Base-by-base conservation (phyloP, 53 echinoderm and acorn worm genomes). In the Patiria pectinifera region DNA sequence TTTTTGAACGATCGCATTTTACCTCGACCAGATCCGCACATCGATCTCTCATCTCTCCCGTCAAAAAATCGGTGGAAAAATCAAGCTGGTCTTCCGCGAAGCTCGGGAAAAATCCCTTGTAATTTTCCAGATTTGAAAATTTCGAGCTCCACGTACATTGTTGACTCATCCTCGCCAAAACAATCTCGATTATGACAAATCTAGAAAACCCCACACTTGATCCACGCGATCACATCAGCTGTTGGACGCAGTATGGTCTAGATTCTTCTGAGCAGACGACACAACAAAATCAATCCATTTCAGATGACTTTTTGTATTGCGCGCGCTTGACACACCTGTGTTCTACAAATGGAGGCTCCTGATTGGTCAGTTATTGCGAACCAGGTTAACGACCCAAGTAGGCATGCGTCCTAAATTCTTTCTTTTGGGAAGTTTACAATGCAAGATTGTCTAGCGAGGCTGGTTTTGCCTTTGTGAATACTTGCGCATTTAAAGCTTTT, bases 81-180 rank as follows among this genome's bases (percentile, higher is more conserved):
- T 81, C 90, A 6, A 90, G 46, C 81, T 80, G 90, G 46, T 81
- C 81, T 18, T 90, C 82, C 81, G 66, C 81, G 59, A 45, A 90
- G 79, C 90, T 90, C 63, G 90, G 81, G 66, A 90, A 90, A 46
- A 90, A 90, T 90, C 90, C 90, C 49, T 78, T 80, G 48, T 90
- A 90, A 69, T 80, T 69, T 80, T 80, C 90, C 69, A 90, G 8
- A 21, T 90, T 46, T 19, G 90, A 81, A 47, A 70, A 81, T 25
- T 47, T 90, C 47, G 80, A 21, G 66, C 90, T 90, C 80, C 80
- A 81, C 59, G n/a, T 45, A 90, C 61, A 90, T 69, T 46, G 90
- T 66, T 69, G 77, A 59, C 48, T 81, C 90, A 90, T 90, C 47
- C 48, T n/a, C 72, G n/a, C 1, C 59, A 22, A 82, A 48, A 82